Conservation (phyloP, 2,113 vertebrate genomes). For the Hyla sarda region DNA sequence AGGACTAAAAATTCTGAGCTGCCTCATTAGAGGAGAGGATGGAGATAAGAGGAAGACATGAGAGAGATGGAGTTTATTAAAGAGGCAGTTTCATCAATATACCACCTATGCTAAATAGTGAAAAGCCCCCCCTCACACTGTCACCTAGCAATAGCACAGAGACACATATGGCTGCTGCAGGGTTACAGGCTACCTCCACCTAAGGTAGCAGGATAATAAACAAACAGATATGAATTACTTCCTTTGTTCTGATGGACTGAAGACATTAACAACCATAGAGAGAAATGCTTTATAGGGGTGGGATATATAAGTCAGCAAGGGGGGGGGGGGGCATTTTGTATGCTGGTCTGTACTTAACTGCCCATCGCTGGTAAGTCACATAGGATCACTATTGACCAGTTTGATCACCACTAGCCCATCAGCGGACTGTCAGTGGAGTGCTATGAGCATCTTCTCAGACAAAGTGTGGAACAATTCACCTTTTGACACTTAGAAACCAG, state of each 20-base stretch:
- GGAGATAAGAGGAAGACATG: neutral
- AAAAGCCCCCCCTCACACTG: neutral
- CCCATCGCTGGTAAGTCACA: too few relatives aligned
- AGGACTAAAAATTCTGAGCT: constrained; percentile 33
- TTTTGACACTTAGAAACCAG: too few relatives aligned
- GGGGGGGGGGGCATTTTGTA: too few relatives aligned
- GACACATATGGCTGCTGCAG: neutral
- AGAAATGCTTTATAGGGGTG: neutral
- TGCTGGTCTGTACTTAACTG: too few relatives aligned
- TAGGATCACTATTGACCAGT: too few relatives aligned
- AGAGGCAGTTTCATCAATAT: constrained; percentile 35
- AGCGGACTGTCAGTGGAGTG: too few relatives aligned
- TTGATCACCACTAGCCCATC: too few relatives aligned
- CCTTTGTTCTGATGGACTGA: neutral
- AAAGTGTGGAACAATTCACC: too few relatives aligned
- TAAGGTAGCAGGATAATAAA: neutral
- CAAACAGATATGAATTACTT: neutral
- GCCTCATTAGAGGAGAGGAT: constrained; percentile 28
- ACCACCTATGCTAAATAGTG: neutral
- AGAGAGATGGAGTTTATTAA: constrained; percentile 65
- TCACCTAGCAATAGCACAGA: neutral
- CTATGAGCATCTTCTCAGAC: too few relatives aligned
- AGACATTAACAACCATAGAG: neutral
- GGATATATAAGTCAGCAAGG: too few relatives aligned
- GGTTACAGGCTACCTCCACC: neutral